Evolutionary conservation across 1,140 invertebrate genomes (phyloP).

Genomic region (Sipha flava): DNA sequence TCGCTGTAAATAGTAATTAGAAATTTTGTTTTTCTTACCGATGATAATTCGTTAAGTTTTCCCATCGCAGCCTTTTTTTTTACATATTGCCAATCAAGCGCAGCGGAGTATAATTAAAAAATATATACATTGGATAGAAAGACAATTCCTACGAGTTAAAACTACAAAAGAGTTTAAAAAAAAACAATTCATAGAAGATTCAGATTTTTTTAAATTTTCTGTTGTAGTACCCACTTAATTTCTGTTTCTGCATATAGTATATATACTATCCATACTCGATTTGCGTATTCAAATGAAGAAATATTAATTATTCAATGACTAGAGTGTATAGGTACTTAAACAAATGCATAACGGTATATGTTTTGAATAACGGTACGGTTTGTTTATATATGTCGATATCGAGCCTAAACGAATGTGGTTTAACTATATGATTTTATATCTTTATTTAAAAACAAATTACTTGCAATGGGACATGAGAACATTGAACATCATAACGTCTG

Average conservation of each 20-base stretch:
- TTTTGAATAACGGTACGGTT: neutral
- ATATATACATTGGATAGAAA: too few relatives aligned
- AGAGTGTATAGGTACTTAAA: neutral
- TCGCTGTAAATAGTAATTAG: slow-evolving; percentile 25
- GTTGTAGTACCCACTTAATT: too few relatives aligned
- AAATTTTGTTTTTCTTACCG: slow-evolving; percentile 21
- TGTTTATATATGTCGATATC: neutral
- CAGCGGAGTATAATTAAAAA: neutral
- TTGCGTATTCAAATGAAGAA: neutral
- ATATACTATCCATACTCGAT: neutral
- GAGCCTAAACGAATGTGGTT: neutral
- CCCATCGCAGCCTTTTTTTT: neutral
- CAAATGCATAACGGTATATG: neutral
- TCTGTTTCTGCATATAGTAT: too few relatives aligned
- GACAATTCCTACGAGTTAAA: too few relatives aligned
- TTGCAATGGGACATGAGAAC: neutral
- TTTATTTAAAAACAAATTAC: neutral
- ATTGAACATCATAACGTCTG: neutral
- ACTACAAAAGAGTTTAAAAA: too few relatives aligned
- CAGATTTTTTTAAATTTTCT: too few relatives aligned
- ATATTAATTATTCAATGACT: neutral
- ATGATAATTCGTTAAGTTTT: slow-evolving; percentile 6
- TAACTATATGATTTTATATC: neutral
- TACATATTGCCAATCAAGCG: neutral
- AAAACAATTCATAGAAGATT: too few relatives aligned